Evolutionary conservation across 2,113 vertebrate genomes (phyloP), one percentile per base, ranked within the genome.

Genomic region (Zingel zingel): DNA sequence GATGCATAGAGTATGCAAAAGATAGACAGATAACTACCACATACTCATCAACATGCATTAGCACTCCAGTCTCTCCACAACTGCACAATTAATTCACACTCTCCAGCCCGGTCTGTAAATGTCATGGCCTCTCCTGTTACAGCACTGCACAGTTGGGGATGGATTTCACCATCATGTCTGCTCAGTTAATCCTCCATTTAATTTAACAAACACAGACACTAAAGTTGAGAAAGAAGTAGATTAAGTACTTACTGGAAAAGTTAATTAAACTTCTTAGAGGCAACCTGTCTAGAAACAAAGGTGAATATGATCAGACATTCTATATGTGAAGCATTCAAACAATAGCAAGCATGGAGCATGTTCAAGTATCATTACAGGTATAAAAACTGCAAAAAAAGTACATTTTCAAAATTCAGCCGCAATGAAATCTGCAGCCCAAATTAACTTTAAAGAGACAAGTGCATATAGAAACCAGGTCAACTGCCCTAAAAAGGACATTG

Each of bases 31-130:
- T 11, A 5, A 51, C 9, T n/a, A 43, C 25, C 39, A 0, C 43
- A 33, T 63, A 56, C 30, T 21, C 30, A 57, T 66, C 33, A 23
- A 23, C 25, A 43, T 51, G 21, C 30, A 69, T 65, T 74, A 25
- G 30, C 47, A 30, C 9, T 54, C 18, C 15, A 33, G 62, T 27
- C 56, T 79, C 25, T 47, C 27, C 30, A 58, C 18, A 23, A 45
- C 14, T 39, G 18, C 39, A 69, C 18, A 48, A 43, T 61, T 47
- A 43, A 57, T 77, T 79, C 63, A 30, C 9, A 54, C 71, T 59
- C 47, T 71, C 0, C 0, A 68, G 30, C 16, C 19, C 14, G 47
- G 3, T 36, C 27, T 53, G 21, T 61, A 65, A 77, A 87, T 58
- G 36, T 21, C 33, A 54, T 0, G 39, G 25, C 12, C 70, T 84